Evolutionary conservation across 2,888 invertebrate genomes (phyloP), one percentile per base, ranked within the genome.

Genomic region (Cephus spinipes): DNA sequence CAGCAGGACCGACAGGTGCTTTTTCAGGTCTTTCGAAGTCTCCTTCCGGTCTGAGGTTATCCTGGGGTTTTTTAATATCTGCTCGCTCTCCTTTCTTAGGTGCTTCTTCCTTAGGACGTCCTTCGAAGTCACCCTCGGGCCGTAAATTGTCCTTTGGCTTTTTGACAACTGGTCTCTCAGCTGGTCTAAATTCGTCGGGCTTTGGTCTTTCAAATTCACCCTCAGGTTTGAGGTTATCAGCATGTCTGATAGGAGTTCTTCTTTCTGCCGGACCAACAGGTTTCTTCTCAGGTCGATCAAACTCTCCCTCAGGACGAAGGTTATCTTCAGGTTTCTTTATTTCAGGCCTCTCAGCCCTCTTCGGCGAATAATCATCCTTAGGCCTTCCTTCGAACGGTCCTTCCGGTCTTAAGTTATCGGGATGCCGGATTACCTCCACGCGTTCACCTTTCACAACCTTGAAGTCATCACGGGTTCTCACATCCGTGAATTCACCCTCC

Each of bases 71-170:
- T 79, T 77, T 82, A 78, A 69, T 32, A 30, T 69, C 69, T 1
- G 69, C 31, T 30, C 92, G 84, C n/a, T 93, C 93, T 76, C 84
- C 83, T 30, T 80, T 79, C 33, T 83, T 81, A 23, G 85, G 86
- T 76, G 85, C 79, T 73, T 87, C 87, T 74, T 85, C 80, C 77
- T 34, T 23, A 12, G 69, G 69, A 30, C 69, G 69, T 69, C 87
- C 89, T 77, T 93, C 92, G 81, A 94, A 94, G 0, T 94, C 94
- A 4, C 95, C 95, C 87, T 95, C 95, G 0, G 94, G 93, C 75
- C 90, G 92, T 0, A 95, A 90, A 87, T 95, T 95, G 83, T 95
- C 95, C 81, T 93, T 90, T 0, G 94, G 95, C 83, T 93, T 95
- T 82, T 92, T 93, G 6, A 91, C 92, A 34, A 91, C 90, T 69